Base-by-base conservation (phyloP, 2,113 vertebrate genomes). In the Ifrita kowaldi region DNA sequence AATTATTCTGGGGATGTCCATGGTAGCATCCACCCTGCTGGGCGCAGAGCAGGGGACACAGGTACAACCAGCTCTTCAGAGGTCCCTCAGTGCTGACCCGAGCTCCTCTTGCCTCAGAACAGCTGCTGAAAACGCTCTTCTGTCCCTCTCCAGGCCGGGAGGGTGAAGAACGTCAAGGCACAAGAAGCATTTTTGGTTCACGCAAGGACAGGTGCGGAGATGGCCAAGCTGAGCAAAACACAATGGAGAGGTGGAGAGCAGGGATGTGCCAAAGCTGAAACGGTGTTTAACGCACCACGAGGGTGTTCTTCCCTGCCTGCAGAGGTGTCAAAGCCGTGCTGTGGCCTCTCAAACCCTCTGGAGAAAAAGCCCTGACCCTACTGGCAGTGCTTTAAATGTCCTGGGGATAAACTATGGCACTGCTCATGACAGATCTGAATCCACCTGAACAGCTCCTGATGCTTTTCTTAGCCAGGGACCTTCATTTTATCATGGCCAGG, bases 381-480 rank as follows among this genome's bases (percentile, higher is more conserved):
- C 59, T 18, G 20, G 14, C 5, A 23, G 4, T 9, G 16, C 24
- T 70, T 79, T 30, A 5, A 28, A 46, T 10, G 33, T 22, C 9
- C 10, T 4, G 1, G 35, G 21, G 39, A 15, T 53, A 24, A 80
- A 44, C 56, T 11, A 3, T 3, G 7, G 1, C 19, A 2, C 15
- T 7, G 2, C 4, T 71, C 6, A 0, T 5, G 21, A 13, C 49
- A 19, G 32, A 28, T 7, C 32, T 24, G 33, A 84, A 11, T 6
- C n/a, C 19, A 22, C 3, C 39, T 32, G 4, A 50, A 11, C 9
- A 56, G 49, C 4, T 16, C 35, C 24, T 35, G 46, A 5, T 24
- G 30, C 26, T 63, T 67, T n/a, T n/a, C 16, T 57, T 3, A 39
- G 13, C 41, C 77, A 63, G 16, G 24, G 20, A 44, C 50, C 33